These are phyloP conservation scores for Scaptomyza montana DNA, from an alignment of 1,140 invertebrate species.

Conservation along the genomic window DNA sequence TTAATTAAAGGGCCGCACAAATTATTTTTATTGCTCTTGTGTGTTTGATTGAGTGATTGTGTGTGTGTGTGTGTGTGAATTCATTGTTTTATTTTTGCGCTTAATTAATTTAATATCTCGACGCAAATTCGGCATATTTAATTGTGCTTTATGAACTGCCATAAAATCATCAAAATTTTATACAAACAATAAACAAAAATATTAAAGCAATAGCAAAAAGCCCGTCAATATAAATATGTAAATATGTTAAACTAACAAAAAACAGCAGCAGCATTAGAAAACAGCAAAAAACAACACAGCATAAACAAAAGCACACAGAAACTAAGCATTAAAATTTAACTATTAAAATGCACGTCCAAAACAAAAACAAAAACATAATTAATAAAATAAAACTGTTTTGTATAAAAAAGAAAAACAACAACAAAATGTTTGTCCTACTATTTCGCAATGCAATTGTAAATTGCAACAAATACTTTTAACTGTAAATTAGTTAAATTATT, in stretches of 20 bases:
- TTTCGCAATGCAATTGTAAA: slow-evolving; percentile 35
- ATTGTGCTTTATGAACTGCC: slow-evolving; percentile 78
- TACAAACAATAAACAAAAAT: slow-evolving; percentile 19
- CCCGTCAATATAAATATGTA: slow-evolving; percentile 72
- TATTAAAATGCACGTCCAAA: slow-evolving; percentile 72
- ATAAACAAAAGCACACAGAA: slow-evolving; percentile 63
- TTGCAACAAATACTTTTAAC: slow-evolving; percentile 52
- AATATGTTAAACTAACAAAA: slow-evolving; percentile 37
- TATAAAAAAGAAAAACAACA: slow-evolving; percentile 26
- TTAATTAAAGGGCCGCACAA: slow-evolving; percentile 80
- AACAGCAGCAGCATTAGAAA: slow-evolving; percentile 26
- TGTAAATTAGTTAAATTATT: slow-evolving; percentile 81
- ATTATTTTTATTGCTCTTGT: slow-evolving; percentile 69
- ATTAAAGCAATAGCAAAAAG: slow-evolving; percentile 19
- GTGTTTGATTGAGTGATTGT: slow-evolving; percentile 37
- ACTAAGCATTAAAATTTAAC: slow-evolving; percentile 59
- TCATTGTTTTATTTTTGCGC: slow-evolving; percentile 66
- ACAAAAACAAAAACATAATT: slow-evolving; percentile 37
- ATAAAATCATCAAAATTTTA: slow-evolving; percentile 58
- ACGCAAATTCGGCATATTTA: slow-evolving; percentile 71
- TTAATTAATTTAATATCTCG: slow-evolving; percentile 79
- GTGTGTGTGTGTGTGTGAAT: slow-evolving; percentile 50
- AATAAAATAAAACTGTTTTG: slow-evolving; percentile 33
- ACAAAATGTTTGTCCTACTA: slow-evolving; percentile 63
- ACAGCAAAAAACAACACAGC: slow-evolving; percentile 15